Base-by-base conservation (phyloP, 2,797 vertebrate species). In the Poecilia velifera region DNA sequence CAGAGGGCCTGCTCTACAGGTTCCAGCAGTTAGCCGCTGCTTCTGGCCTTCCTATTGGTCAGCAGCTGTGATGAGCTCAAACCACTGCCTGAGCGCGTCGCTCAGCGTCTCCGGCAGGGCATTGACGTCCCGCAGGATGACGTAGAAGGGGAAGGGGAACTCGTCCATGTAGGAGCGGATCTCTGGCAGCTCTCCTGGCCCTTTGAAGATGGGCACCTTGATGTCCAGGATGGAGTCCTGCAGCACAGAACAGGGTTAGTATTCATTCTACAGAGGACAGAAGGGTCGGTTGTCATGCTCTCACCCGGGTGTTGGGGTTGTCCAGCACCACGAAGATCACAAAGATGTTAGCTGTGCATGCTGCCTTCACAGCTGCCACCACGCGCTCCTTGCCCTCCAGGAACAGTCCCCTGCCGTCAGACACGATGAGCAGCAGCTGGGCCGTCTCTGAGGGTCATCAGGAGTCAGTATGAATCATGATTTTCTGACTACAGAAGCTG, bases 191-290 rank as follows among this genome's bases (percentile, higher is more conserved):
- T 98, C 97, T 83, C 97, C 98, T 0, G 96, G 96, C 9, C 95
- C 97, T 94, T 96, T 97, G 92, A 99, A 99, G 86, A 99, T 94
- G 68, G 98, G 98, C 80, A 99, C 98, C 95, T 99, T 99, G 92
- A 99, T 99, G 91, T 99, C 98, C 96, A 99, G 91, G 90, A 99
- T 97, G 68, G 98, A 99, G 94, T 99, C 97, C 98, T 99, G 94
- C 46, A 39, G 53, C 16, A 79, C 51, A 86, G 43, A 20, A 31
- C 5, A 43, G 1, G 3, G 2, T 12, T 45, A 51, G 49, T 85
- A 18, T 82, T 64, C 49, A 71, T 4, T 31, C 3, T 0, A 2
- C 36, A n/a, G 20, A 71, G 4, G 22, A 46, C 39, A 77, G 31
- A 1, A 4, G 3, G 2, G 1, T 2, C 6, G 12, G 22, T 34